Evolutionary conservation across 30 jellyfish, hydroid and myxozoan genomes (phyloP).

Genomic region (Cassiopea xamachana): DNA sequence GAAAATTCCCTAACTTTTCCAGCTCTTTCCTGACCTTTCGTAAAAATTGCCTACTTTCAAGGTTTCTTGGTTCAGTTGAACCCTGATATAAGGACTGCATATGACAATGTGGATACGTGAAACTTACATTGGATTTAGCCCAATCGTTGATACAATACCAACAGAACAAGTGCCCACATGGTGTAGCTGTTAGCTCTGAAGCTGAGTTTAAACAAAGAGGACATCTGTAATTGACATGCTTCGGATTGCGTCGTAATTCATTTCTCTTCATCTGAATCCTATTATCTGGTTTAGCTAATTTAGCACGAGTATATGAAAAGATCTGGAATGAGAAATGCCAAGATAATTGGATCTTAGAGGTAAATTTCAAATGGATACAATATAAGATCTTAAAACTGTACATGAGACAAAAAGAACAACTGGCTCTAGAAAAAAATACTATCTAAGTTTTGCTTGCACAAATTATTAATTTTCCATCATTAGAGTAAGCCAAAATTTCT

Average conservation of each 20-base stretch:
- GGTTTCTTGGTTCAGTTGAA: too few species aligned
- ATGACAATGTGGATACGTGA: background rate
- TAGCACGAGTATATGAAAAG: background rate
- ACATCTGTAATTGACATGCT: background rate
- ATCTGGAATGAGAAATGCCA: background rate
- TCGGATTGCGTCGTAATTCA: background rate
- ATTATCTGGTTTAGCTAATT: background rate
- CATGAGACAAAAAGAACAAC: too few species aligned
- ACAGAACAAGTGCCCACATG: conserved; percentile 43
- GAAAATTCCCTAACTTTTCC: too few species aligned
- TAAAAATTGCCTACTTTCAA: too few species aligned
- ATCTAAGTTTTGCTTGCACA: too few species aligned
- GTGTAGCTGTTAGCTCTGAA: conserved; percentile 2
- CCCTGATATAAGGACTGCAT: too few species aligned
- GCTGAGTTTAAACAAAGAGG: conserved; percentile 2
- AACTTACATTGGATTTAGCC: background rate
- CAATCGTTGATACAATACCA: conserved; percentile 31
- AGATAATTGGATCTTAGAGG: background rate
- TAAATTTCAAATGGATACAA: too few species aligned
- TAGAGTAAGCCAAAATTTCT: too few species aligned
- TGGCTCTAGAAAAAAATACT: too few species aligned
- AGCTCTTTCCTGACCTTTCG: too few species aligned
- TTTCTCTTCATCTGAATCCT: background rate
- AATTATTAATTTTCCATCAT: too few species aligned
- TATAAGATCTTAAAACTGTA: too few species aligned